Evolutionary conservation across 2,888 invertebrate genomes (phyloP), one percentile per base, ranked within the genome.

Genomic region (Eupsilia transversa): DNA sequence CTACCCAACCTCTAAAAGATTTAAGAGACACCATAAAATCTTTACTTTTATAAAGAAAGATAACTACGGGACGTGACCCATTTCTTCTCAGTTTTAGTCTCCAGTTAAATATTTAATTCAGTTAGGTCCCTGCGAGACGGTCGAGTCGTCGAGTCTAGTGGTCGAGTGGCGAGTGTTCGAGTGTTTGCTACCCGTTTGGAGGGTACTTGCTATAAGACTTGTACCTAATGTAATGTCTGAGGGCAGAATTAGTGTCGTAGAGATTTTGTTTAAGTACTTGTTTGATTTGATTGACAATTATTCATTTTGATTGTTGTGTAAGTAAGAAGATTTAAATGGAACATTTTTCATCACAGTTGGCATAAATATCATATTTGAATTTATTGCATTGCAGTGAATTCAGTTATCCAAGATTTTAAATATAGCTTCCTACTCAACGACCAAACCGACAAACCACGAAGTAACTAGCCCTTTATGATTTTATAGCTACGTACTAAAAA

Each of bases 91-190:
- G 68, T 69, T 79, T 79, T 35, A 69, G 57, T 73, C 63, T 35
- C 12, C 38, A 72, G 74, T 77, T 81, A 81, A 81, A 85, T 82
- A 84, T 82, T 82, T 73, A 76, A 77, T 80, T 80, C 41, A 77
- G 75, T 78, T 74, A 74, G 56, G 20, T 72, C 33, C 56, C 35
- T 43, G 17, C 56, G 56, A 57, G 43, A 77, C 46, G n/a, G 61
- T 59, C 78, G 66, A 80, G 71, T 79, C 59, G 75, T 30, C 43
- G 49, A 57, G 73, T 49, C 27, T 35, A 61, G 52, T 60, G 57
- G 69, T 68, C 65, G 67, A 72, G 74, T 59, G 61, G 49, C 33
- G 14, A 66, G 63, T 65, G 70, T 46, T 72, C 23, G 59, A 83
- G 85, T 75, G 72, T 74, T 79, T 77, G 76, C 75, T 43, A 23